Evolutionary conservation across 35 echinoderm and acorn worm genomes (phyloP).

Genomic region (Acanthaster planci): DNA sequence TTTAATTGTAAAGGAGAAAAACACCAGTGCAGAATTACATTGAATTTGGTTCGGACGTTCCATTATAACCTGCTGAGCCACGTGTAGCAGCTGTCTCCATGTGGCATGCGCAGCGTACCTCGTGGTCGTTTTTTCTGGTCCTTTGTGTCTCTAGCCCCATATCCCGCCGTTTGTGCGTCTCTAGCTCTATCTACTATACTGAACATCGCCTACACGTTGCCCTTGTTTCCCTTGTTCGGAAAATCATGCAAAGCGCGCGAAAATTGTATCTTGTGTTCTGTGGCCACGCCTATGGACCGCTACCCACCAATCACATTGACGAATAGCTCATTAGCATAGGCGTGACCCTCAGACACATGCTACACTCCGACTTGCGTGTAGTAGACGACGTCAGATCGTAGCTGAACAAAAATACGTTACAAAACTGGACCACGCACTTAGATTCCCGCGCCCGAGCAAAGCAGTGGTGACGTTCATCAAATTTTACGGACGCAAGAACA

Average conservation of each 20-base stretch:
- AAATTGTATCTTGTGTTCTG: background rate
- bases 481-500: conserved; percentile 5
- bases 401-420: background rate
- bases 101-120: conserved; percentile 1
- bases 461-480: background rate
- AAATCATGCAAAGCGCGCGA: conserved; percentile 28
- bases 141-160: background rate
- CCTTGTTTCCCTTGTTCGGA: conserved; percentile 3
- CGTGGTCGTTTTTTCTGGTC: conserved; percentile 6
- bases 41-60: no score
- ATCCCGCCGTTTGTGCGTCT: no score
- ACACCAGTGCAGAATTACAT: no score
- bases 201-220: background rate
- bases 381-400: background rate
- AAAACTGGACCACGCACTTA: background rate
- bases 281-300: background rate
- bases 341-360: background rate
- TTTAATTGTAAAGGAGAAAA: no score
- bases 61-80: no score
- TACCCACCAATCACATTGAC: background rate
- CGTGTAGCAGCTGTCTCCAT: no score
- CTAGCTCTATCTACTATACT: background rate
- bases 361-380: background rate
- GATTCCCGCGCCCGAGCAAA: conserved; percentile 14
- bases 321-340: background rate